These are phyloP conservation scores for Drosophila maculinotata DNA, from an alignment of 2,888 invertebrate genomes.

Conservation along the genomic window DNA sequence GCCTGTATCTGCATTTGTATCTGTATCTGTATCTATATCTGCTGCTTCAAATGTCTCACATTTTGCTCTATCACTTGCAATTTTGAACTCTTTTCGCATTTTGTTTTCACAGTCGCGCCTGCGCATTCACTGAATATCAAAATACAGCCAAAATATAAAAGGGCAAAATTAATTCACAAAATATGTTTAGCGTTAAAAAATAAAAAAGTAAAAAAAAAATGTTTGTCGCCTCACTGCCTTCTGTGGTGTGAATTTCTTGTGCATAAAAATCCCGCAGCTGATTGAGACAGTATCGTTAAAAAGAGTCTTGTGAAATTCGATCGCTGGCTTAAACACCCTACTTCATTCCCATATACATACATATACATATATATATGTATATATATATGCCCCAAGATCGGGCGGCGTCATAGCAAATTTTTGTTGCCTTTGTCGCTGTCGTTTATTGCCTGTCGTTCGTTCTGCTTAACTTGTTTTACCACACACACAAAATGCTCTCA, in stretches of 20 bases:
- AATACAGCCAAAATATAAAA: slow-evolving; percentile 10
- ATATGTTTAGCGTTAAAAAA: not conserved
- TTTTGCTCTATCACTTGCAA: slow-evolving; percentile 73
- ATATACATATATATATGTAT: not conserved
- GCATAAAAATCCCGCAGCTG: slow-evolving; percentile 55
- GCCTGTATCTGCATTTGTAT: slow-evolving; percentile 23
- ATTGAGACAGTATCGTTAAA: slow-evolving; percentile 83
- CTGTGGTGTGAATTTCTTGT: slow-evolving; percentile 51
- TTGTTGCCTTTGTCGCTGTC: slow-evolving; percentile 74
- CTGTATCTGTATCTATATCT: slow-evolving; percentile 21
- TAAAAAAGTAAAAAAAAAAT: slow-evolving; percentile 1
- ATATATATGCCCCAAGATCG: slow-evolving; percentile 3
- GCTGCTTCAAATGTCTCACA: slow-evolving; percentile 74
- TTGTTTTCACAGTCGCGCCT: slow-evolving; percentile 58
- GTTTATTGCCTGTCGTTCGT: slow-evolving; percentile 53
- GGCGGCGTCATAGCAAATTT: slow-evolving; percentile 70
- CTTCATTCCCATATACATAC: not conserved
- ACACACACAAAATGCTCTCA: slow-evolving; percentile 78
- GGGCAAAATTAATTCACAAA: slow-evolving; percentile 16
- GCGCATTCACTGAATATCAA: slow-evolving; percentile 56
- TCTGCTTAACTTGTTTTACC: slow-evolving; percentile 80
- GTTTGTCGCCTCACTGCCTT: slow-evolving; percentile 23
- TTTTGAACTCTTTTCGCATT: slow-evolving; percentile 47
- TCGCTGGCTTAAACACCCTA: slow-evolving; percentile 49
- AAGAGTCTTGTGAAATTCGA: slow-evolving; percentile 74